Percentiles rank a stretch among this genome's conserved stretches.
Evolutionary conservation across 2,797 vertebrate species (phyloP).

Genomic region (Hippopotamyrus pictus): DNA sequence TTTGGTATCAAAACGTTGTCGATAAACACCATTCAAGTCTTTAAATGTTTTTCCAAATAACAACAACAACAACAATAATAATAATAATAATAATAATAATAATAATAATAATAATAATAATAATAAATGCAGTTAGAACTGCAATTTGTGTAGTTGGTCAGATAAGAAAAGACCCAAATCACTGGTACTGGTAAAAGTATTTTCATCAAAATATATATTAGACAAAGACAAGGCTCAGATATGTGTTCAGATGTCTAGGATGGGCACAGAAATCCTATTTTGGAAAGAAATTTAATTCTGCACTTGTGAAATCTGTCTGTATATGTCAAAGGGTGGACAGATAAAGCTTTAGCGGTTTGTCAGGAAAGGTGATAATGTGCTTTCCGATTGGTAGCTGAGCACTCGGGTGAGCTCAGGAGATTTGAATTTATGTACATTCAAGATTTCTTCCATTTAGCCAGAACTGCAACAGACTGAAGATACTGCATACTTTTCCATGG

Average conservation of each 20-base stretch:
- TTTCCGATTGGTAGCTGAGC: background rate
- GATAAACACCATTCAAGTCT: background rate
- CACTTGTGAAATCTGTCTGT: conserved; percentile 1
- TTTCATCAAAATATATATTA: background rate
- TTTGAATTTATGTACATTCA: background rate
- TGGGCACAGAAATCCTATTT: background rate
- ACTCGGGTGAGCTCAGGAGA: background rate
- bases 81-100: background rate
- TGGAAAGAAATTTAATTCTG: background rate
- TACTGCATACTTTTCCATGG: background rate
- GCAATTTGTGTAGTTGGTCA: background rate
- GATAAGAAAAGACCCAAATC: background rate
- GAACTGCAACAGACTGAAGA: background rate
- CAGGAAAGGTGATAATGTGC: conserved; percentile 1
- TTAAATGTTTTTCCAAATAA: background rate
- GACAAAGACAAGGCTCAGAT: background rate
- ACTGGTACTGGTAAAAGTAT: background rate
- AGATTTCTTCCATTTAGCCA: background rate
- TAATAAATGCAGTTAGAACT: background rate
- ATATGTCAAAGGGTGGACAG: background rate
- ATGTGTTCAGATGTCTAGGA: background rate
- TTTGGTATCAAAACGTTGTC: background rate
- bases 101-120: background rate
- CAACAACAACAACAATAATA: no score
- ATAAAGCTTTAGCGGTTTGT: conserved; percentile 3